A percentile compares a stretch with the other conserved stretches of the same genome.
These are phyloP conservation scores for Cyphomyrus discorhynchus DNA, from an alignment of 2,113 vertebrate species.

Conservation along the genomic window DNA sequence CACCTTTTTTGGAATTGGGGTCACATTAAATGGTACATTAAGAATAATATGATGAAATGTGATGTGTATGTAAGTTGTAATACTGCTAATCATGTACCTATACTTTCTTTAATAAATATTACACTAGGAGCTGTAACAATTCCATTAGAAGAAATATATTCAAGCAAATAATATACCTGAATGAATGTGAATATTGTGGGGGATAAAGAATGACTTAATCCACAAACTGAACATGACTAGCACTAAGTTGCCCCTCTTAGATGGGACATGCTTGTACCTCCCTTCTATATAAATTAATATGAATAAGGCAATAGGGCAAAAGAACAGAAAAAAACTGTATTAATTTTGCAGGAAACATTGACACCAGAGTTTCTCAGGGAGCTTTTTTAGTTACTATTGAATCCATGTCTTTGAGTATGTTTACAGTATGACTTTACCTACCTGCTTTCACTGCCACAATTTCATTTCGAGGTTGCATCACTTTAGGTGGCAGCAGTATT, in stretches of 20 bases:
- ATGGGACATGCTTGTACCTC: not conserved
- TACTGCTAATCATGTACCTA: not conserved
- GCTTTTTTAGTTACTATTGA: not conserved
- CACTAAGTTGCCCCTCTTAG: not conserved
- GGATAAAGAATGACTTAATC: not conserved
- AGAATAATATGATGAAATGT: not conserved
- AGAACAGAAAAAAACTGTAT: not conserved
- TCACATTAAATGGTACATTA: not conserved
- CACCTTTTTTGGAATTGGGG: not conserved
- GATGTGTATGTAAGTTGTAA: not conserved
- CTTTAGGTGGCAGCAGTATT: not conserved
- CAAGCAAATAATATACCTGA: not conserved
- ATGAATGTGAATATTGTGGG: not conserved
- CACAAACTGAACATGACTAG: not conserved
- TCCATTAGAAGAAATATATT: not conserved
- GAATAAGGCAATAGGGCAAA: not conserved
- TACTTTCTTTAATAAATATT: not conserved
- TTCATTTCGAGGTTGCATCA: not conserved
- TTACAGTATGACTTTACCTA: not conserved
- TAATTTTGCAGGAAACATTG: not conserved
- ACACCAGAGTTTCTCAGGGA: not conserved
- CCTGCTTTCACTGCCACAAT: slow-evolving; percentile 9
- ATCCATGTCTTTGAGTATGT: not conserved
- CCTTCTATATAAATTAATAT: not conserved
- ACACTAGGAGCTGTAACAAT: not conserved